These are phyloP conservation scores for Aphodius sticticus DNA, from an alignment of 2,888 invertebrate species.

Conservation along the genomic window DNA sequence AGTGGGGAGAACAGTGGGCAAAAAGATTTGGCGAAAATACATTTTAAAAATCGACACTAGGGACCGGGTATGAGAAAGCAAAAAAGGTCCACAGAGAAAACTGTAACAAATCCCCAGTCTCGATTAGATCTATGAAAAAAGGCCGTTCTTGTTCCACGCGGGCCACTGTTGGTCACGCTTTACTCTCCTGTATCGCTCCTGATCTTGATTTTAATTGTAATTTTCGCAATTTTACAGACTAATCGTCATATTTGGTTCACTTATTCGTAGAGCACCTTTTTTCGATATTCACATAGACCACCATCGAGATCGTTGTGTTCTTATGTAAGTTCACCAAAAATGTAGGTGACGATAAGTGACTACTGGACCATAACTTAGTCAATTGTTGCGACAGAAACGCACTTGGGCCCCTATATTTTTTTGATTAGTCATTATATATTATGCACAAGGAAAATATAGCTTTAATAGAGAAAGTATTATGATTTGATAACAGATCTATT, in stretches of 20 bases:
- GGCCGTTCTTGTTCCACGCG: neutral
- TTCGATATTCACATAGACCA: neutral
- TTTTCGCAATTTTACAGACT: neutral
- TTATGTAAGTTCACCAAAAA: neutral
- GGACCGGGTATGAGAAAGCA: neutral
- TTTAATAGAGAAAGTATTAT: neutral
- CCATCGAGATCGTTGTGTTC: neutral
- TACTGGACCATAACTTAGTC: neutral
- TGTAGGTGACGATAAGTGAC: neutral
- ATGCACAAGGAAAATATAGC: neutral
- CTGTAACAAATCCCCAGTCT: neutral
- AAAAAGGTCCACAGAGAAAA: neutral
- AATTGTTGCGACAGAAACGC: neutral
- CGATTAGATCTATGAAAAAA: neutral
- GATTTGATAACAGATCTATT: neutral
- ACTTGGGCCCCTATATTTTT: neutral
- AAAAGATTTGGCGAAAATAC: neutral
- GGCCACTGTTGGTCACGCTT: neutral
- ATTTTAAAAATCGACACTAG: neutral
- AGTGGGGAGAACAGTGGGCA: neutral
- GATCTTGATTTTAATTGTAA: neutral
- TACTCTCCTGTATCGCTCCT: neutral
- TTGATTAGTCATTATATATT: neutral
- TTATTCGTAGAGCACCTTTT: neutral
- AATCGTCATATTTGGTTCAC: neutral